phyloP scores from a whole-genome alignment of 2,888 invertebrate genomes.

The Habrosyne pyritoides region DNA sequence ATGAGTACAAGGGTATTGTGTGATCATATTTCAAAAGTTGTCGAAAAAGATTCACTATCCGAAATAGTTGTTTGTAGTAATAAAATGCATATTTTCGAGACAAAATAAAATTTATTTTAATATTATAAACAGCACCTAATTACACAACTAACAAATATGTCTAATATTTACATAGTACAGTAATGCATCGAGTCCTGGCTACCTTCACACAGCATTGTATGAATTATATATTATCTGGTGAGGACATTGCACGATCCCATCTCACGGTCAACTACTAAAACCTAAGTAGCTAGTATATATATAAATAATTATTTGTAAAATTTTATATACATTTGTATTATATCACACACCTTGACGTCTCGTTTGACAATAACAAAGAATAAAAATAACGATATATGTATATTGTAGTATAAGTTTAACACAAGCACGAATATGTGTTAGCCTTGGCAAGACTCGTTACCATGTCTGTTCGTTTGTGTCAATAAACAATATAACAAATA shows the following conservation, averaged over 20 bases:
- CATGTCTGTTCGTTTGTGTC: conserved; percentile 9
- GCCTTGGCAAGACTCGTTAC: conserved; percentile 11
- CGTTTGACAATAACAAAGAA: background rate
- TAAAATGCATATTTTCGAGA: background rate
- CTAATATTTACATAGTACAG: background rate
- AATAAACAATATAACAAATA: conserved; percentile 23
- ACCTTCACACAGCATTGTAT: background rate
- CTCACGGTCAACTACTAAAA: background rate
- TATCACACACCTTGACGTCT: background rate
- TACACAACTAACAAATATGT: background rate
- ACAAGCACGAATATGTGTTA: background rate
- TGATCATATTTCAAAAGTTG: too few relatives aligned
- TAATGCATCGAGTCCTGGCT: background rate
- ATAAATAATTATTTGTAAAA: background rate
- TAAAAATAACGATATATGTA: background rate
- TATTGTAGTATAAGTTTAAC: background rate
- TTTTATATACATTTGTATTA: background rate
- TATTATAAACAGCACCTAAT: background rate
- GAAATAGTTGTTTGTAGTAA: too few relatives aligned
- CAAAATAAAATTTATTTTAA: background rate
- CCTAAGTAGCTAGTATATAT: background rate
- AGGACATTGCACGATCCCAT: background rate
- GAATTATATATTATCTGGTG: background rate
- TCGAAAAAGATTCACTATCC: too few relatives aligned
- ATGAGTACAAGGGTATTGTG: too few relatives aligned